A percentile compares a stretch with the other conserved stretches of the same genome.
phyloP scores from a whole-genome alignment of 2,888 invertebrate species.

The Drosophila buzzatii region DNA sequence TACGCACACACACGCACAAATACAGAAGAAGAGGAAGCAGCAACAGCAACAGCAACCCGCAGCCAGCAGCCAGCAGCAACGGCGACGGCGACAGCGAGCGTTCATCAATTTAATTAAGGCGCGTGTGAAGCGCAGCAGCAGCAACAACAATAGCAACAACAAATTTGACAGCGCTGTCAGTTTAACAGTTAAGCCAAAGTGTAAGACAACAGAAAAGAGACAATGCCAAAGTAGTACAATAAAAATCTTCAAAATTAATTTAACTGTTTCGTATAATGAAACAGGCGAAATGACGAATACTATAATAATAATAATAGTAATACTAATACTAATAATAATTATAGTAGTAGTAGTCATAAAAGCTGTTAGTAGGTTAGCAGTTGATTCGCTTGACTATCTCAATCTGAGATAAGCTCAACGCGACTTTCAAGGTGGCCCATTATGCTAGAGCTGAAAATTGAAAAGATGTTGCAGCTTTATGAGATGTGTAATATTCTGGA shows the following conservation, averaged over 20 bases:
- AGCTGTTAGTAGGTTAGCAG: conserved; percentile 11
- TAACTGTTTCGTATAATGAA: conserved; percentile 29
- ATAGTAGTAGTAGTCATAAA: neutral
- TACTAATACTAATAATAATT: neutral
- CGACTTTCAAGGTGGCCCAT: conserved; percentile 11
- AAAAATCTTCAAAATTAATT: conserved; percentile 28
- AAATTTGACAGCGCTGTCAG: conserved; percentile 56
- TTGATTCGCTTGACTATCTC: neutral
- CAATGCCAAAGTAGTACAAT: conserved; percentile 32
- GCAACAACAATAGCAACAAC: conserved; percentile 44
- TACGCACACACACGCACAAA: conserved; percentile 69
- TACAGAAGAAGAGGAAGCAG: conserved; percentile 17
- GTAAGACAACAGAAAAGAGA: conserved; percentile 29
- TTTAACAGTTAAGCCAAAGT: conserved; percentile 46
- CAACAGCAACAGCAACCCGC: neutral
- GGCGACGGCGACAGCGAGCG: conserved; percentile 18
- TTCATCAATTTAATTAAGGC: conserved; percentile 63
- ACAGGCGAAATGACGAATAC: conserved; percentile 5
- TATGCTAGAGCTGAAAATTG: neutral
- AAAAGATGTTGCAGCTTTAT: neutral
- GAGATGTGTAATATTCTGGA: neutral
- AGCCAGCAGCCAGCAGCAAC: neutral
- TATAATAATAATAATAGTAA: neutral
- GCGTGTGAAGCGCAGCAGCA: conserved; percentile 60
- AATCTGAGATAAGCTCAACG: neutral